Evolutionary conservation across 2,797 vertebrate genomes (phyloP), one percentile per base, ranked within the genome.

Genomic region (Parotocinclus haroldoi): DNA sequence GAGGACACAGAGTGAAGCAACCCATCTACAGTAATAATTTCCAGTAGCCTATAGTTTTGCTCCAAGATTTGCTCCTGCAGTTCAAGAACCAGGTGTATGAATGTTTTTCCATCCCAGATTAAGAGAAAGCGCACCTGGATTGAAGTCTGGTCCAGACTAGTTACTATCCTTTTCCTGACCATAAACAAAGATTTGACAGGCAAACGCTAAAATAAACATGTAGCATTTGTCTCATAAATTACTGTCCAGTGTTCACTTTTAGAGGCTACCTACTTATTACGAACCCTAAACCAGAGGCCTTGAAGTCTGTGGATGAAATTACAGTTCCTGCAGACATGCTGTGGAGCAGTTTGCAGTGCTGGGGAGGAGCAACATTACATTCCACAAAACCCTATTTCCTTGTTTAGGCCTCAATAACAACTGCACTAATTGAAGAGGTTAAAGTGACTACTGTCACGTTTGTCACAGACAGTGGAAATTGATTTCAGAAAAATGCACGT

Each of bases 291-390:
- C 45, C 59, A 12, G 54, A 56, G 65, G 65, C 42, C 59, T 51
- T 63, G 60, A 54, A 66, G 67, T 74, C 39, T 63, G 63, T 57
- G 44, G 68, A 58, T 64, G 27, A 77, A 77, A 77, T 71, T 77
- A 64, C 61, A 61, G 71, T 60, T 71, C 68, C 68, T 60, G 39
- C 36, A 59, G 42, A 52, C 42, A 11, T 63, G 54, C 49, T 40
- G 36, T 52, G 64, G 37, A 40, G 27, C 54, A 58, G 50, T 46
- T n/a, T 68, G 50, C 54, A 71, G n/a, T 46, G 63, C 71, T 61
- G 63, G 60, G 42, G 59, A 61, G 65, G 38, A 49, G 37, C 16
- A 53, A 58, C 65, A 69, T 72, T 72, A 58, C 65, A 69, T 72
- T 72, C 69, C 65, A 58, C 44, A 60, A 19, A 48, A 17, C 39